These are phyloP conservation scores for Hydraecia micacea DNA, from an alignment of 2,888 invertebrate species.

Conservation along the genomic window DNA sequence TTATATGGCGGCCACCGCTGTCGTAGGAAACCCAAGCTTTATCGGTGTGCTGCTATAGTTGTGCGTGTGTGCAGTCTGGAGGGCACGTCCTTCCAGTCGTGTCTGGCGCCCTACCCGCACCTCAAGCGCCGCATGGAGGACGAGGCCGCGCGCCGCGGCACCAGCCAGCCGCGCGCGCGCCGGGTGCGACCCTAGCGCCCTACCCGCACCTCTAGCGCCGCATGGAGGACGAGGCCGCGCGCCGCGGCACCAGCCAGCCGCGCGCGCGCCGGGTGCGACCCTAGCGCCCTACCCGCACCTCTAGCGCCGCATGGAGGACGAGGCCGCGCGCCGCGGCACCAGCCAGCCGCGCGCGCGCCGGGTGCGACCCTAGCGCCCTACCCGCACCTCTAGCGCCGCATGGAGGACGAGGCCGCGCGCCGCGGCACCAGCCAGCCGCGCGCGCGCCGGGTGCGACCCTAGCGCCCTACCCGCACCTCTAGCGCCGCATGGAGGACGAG, in stretches of 20 bases:
- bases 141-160: background rate
- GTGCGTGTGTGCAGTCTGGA: conserved; percentile 77
- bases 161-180: background rate
- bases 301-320: background rate
- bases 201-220: background rate
- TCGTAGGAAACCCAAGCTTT: background rate
- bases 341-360: background rate
- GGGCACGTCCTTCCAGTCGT: conserved; percentile 82
- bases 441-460: background rate
- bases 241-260: background rate
- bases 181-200: background rate
- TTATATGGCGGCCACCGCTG: background rate
- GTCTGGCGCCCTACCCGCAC: conserved; percentile 77
- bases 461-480: background rate
- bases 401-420: background rate
- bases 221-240: background rate
- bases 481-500: background rate
- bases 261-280: background rate
- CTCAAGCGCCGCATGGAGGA: conserved; percentile 70
- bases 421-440: background rate
- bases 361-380: conserved; percentile 1
- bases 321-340: no score
- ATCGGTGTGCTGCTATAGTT: background rate
- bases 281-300: conserved; percentile 3
- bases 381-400: background rate